Base-by-base conservation (phyloP, 2,797 vertebrate species). In the Ctenopoma multispine region DNA sequence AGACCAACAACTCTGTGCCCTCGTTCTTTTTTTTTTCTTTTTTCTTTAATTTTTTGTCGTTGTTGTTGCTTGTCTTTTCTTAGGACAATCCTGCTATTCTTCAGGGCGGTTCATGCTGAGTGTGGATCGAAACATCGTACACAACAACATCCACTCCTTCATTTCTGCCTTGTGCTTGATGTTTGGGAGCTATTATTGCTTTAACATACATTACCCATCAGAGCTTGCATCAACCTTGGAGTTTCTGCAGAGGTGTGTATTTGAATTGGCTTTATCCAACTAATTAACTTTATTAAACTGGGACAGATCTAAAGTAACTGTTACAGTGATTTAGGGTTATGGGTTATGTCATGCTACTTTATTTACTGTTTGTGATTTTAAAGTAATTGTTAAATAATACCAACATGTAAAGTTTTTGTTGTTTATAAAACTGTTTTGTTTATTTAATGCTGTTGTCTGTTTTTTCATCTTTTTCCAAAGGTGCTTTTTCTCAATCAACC, bases 161-260 rank as follows among this genome's bases (percentile, higher is more conserved):
- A 21, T 59, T 7, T 64, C 54, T 20, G 47, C 65, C 6, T 7
- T 73, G 53, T 56, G 54, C 49, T 21, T 69, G 43, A 65, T 69
- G 65, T 81, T 77, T 50, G 69, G 56, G 20, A 65, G 64, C 46
- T 72, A 72, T 18, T 63, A 50, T 53, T 73, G 31, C 31, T 9
- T 34, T 2, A 34, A 34, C 31, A 34, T 34, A 1, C 7, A 34
- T 34, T 34, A 34, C 40, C 77, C 71, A 56, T 53, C 34, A 23
- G 17, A 38, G 27, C 65, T 74, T 54, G 65, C 64, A 48, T 69
- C 77, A 31, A 56, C 58, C 51, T 49, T 77, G 48, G 55, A 68
- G 61, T 75, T n/a, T 64, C 48, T 69, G 4, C 60, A 75, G 29
- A 54, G 58, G 53, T 76, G 61, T 65, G 74, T 13, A 12, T 40